Conservation (phyloP, 2,113 vertebrate genomes). For the Xiphophorus maculatus region DNA sequence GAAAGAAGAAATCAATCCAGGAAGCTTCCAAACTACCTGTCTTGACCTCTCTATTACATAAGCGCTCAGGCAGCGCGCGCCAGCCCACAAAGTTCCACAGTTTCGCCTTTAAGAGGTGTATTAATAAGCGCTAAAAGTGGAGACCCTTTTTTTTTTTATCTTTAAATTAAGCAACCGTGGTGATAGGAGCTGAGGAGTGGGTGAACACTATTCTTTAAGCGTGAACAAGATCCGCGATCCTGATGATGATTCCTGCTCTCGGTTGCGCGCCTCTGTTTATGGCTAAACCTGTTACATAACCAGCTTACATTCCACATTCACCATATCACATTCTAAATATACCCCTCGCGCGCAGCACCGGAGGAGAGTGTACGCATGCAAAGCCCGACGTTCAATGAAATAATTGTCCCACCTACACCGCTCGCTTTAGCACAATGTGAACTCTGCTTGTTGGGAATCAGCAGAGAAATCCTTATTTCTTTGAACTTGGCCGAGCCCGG, state of each 20-base stretch:
- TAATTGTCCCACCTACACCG: slow-evolving; percentile 28
- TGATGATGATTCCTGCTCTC: slow-evolving; percentile 61
- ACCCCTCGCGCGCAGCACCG: slow-evolving; percentile 63
- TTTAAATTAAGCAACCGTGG: neutral
- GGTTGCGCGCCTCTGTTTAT: slow-evolving; percentile 85
- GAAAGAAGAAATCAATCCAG: slow-evolving; percentile 66
- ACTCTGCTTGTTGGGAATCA: slow-evolving; percentile 23
- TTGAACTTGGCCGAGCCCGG: slow-evolving; percentile 84
- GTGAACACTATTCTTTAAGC: slow-evolving; percentile 15
- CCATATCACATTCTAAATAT: slow-evolving; percentile 91
- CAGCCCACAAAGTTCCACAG: slow-evolving; percentile 69
- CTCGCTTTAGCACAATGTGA: slow-evolving; percentile 10
- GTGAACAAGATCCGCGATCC: slow-evolving; percentile 46
- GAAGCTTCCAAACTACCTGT: slow-evolving; percentile 70
- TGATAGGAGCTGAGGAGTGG: neutral
- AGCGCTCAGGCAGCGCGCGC: slow-evolving; percentile 67
- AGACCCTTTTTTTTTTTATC: neutral
- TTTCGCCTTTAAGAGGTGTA: slow-evolving; percentile 24
- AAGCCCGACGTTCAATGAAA: slow-evolving; percentile 28
- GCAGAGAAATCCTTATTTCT: slow-evolving; percentile 63
- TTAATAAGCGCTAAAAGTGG: neutral
- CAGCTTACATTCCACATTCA: slow-evolving; percentile 92
- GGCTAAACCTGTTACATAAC: slow-evolving; percentile 98
- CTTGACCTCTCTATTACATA: slow-evolving; percentile 78
- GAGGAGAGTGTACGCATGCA: slow-evolving; percentile 28